These are phyloP conservation scores for Tetrao urogallus DNA, from an alignment of 2,113 vertebrate genomes.

Conservation along the genomic window DNA sequence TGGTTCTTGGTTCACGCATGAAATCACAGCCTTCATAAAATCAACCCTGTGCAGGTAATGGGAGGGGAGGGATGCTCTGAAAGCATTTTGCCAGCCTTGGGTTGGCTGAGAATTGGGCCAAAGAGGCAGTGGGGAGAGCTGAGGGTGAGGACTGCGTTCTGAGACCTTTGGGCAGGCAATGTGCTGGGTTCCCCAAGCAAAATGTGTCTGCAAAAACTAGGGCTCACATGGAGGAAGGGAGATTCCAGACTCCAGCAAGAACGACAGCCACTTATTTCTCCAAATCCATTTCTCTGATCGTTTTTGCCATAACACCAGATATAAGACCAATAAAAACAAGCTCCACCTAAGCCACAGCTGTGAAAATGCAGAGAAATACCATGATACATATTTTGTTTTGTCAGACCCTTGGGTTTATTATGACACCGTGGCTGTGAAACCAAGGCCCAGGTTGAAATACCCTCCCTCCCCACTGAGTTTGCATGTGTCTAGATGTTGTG, in stretches of 20 bases:
- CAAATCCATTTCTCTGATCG: background rate
- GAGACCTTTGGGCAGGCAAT: background rate
- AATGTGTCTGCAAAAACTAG: background rate
- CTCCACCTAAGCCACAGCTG: background rate
- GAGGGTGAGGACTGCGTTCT: background rate
- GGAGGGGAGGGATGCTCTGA: background rate
- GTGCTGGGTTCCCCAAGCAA: background rate
- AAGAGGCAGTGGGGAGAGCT: background rate
- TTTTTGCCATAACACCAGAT: background rate
- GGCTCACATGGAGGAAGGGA: background rate
- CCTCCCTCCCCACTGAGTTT: background rate
- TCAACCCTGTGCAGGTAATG: background rate
- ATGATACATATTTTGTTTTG: rapidly evolving
- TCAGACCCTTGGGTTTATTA: background rate
- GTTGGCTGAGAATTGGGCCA: background rate
- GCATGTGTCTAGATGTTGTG: background rate
- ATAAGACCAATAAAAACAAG: background rate
- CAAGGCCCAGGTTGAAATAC: background rate
- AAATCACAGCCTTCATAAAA: background rate
- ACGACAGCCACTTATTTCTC: background rate
- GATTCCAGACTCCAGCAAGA: background rate
- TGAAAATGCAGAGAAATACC: background rate
- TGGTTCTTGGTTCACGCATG: background rate
- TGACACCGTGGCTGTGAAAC: background rate
- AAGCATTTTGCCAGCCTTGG: background rate